Conservation (phyloP, 35 echinoderm and acorn worm genomes). For the Stichopus chloronotus region DNA sequence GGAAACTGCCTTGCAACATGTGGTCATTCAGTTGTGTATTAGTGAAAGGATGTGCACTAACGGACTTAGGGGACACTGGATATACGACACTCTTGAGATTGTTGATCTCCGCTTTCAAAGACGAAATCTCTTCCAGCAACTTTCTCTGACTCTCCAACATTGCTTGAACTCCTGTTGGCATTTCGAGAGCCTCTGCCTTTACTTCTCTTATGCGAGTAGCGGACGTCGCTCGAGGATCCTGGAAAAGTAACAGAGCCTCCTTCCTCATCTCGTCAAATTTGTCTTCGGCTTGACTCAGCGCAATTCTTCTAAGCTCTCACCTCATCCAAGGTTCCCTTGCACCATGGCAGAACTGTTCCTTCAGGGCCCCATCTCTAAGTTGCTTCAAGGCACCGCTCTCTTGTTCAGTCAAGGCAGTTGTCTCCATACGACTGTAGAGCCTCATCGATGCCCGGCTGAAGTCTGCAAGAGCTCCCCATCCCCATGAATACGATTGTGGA, state of each 20-base stretch:
- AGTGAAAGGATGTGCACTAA: too few species aligned
- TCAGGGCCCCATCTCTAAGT: neutral
- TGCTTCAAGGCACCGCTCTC: constrained; percentile 15
- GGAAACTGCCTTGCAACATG: too few species aligned
- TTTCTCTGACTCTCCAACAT: neutral
- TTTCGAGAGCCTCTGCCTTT: neutral
- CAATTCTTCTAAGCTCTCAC: too few species aligned
- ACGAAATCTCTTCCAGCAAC: neutral
- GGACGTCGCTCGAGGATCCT: neutral
- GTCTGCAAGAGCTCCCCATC: neutral
- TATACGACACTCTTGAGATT: neutral
- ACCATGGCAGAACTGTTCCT: too few species aligned
- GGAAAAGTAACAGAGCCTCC: neutral
- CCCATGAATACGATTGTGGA: constrained; percentile 6
- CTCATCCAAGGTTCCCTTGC: too few species aligned
- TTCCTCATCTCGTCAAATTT: too few species aligned
- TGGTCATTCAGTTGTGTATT: too few species aligned
- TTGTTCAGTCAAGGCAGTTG: neutral
- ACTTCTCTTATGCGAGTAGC: neutral
- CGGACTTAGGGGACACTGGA: too few species aligned
- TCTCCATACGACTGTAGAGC: constrained; percentile 24
- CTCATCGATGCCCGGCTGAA: constrained; percentile 47
- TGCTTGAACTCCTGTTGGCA: neutral
- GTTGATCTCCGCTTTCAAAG: neutral
- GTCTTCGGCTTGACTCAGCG: too few species aligned